These are phyloP conservation scores for Macquaria ambigua DNA, from an alignment of 2,113 vertebrate genomes.

Conservation along the genomic window DNA sequence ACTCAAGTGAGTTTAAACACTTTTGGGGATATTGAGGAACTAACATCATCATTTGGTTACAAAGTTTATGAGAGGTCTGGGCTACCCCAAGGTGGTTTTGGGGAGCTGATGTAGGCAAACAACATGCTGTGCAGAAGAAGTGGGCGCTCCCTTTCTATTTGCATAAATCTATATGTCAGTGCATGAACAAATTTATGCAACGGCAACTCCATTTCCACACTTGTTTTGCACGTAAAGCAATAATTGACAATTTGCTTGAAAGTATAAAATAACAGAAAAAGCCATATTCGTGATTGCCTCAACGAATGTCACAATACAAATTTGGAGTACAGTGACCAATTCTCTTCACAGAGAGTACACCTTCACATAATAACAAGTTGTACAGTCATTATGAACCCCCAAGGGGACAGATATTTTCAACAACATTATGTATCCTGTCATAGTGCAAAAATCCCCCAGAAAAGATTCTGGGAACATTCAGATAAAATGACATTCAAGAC, in stretches of 20 bases:
- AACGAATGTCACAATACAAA: background rate
- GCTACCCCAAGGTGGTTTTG: background rate
- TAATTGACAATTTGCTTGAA: background rate
- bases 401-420: background rate
- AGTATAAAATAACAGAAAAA: background rate
- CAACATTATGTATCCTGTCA: background rate
- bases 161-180: background rate
- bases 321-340: background rate
- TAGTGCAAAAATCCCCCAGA: background rate
- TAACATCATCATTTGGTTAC: background rate
- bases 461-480: background rate
- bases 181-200: background rate
- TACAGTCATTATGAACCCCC: no score
- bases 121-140: background rate
- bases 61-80: background rate
- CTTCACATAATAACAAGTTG: background rate
- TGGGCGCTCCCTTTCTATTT: background rate
- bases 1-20: background rate
- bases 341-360: background rate
- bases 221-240: background rate
- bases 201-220: background rate
- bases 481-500: constrained; percentile 15
- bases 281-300: background rate
- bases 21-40: background rate
- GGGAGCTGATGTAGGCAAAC: background rate